These are phyloP conservation scores for Bergia puertoricense DNA, from an alignment of 92 coral and sea anemone genomes.

Conservation along the genomic window DNA sequence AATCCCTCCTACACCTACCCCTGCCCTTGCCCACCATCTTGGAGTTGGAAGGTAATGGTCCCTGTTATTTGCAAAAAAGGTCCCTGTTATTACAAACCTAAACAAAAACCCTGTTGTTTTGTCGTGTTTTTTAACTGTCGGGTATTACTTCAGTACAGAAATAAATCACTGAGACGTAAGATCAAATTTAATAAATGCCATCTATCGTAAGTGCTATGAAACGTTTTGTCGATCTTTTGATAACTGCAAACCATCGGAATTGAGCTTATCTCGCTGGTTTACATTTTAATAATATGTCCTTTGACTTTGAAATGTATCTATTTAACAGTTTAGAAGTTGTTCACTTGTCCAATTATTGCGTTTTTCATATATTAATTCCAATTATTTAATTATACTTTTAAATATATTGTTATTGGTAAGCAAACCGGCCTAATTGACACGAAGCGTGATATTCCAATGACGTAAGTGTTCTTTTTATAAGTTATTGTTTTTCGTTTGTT, in stretches of 20 bases:
- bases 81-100: too few species aligned
- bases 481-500: too few species aligned
- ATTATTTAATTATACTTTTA: not conserved
- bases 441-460: too few species aligned
- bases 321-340: not conserved
- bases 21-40: too few species aligned
- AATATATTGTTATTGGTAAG: not conserved
- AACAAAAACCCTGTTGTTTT: not conserved
- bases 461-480: too few species aligned
- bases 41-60: too few species aligned
- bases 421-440: too few species aligned
- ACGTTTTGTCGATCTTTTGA: conserved; percentile 6
- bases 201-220: not conserved
- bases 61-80: too few species aligned
- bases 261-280: not conserved
- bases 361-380: not conserved
- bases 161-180: not conserved
- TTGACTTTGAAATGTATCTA: not conserved
- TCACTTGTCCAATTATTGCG: not conserved
- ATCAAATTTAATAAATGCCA: not conserved
- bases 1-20: too few species aligned
- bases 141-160: not conserved
- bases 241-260: not conserved
- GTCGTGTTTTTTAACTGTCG: not conserved
- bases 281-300: not conserved